These are phyloP conservation scores for Ennomos quercinarius DNA, from an alignment of 2,888 invertebrate species.

Conservation along the genomic window DNA sequence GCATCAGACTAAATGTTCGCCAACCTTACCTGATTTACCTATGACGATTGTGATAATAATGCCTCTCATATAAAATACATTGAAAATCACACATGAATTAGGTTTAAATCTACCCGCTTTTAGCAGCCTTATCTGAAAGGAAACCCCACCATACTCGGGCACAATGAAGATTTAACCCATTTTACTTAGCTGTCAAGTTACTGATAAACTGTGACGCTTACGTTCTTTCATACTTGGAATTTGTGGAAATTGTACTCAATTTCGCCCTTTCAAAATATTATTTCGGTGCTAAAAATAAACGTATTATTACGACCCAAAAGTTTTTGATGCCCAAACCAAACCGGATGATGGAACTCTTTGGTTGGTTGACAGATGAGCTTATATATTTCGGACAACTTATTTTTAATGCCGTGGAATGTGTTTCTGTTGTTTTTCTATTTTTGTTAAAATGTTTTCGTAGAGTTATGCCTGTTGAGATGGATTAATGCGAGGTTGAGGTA, in stretches of 20 bases:
- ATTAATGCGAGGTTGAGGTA: no score
- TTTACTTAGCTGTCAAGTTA: constrained; percentile 26
- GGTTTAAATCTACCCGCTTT: neutral
- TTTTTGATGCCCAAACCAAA: constrained; percentile 22
- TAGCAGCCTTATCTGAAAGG: constrained; percentile 8
- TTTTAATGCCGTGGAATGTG: constrained; percentile 1
- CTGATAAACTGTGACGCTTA: constrained; percentile 18
- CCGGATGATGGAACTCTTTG: constrained; percentile 25
- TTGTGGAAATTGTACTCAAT: constrained; percentile 7
- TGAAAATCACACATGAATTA: neutral
- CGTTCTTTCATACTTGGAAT: constrained; percentile 9
- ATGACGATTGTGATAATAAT: no score
- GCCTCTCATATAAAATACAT: no score
- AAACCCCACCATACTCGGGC: constrained; percentile 12
- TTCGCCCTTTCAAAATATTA: constrained; percentile 12
- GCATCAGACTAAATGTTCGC: no score
- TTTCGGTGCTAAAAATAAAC: constrained; percentile 27
- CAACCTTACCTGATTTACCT: no score
- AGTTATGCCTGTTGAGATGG: no score
- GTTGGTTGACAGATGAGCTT: constrained; percentile 19
- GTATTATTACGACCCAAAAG: constrained; percentile 21
- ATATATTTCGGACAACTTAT: constrained; percentile 15
- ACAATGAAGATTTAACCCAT: constrained; percentile 24
- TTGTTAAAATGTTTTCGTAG: no score
- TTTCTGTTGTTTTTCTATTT: neutral